phyloP scores from a whole-genome alignment of 2,888 invertebrate genomes.

The Argynnis bischoffii region DNA sequence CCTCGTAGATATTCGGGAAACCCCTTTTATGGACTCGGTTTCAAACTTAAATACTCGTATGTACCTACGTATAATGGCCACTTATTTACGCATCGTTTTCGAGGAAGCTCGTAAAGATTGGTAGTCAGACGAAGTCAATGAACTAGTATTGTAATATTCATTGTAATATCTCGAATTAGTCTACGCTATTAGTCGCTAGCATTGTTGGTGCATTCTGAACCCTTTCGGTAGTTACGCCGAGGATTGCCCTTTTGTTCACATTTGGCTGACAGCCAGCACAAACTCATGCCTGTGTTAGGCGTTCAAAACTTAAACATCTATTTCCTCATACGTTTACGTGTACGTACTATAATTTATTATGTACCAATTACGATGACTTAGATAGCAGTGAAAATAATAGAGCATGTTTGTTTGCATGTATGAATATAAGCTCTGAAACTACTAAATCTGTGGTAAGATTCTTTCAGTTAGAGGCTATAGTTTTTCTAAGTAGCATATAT shows the following conservation, averaged over 20 bases:
- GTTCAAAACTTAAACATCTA: slow-evolving; percentile 16
- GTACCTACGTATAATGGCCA: too few relatives aligned
- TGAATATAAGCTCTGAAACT: too few relatives aligned
- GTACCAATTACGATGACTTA: not conserved
- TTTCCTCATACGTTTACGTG: not conserved
- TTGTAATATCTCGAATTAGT: slow-evolving; percentile 1
- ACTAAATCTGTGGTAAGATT: too few relatives aligned
- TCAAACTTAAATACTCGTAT: too few relatives aligned
- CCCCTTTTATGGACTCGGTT: too few relatives aligned
- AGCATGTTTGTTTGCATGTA: too few relatives aligned
- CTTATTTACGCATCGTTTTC: too few relatives aligned
- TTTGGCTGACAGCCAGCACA: slow-evolving; percentile 34
- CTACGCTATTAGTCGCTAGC: slow-evolving; percentile 5
- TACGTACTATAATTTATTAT: not conserved
- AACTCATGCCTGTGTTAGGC: slow-evolving; percentile 18
- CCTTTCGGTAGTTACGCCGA: slow-evolving; percentile 28
- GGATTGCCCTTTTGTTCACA: slow-evolving; percentile 34
- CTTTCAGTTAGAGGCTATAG: too few relatives aligned
- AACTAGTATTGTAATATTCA: not conserved
- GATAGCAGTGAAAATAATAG: too few relatives aligned
- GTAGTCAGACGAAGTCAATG: not conserved
- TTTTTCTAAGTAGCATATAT: too few relatives aligned
- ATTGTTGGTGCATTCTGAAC: slow-evolving; percentile 19
- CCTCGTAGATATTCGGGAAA: too few relatives aligned
- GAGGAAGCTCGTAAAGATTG: not conserved